Percentiles rank a stretch among this genome's conserved stretches.
Conservation (phyloP, 2,113 vertebrate species). For the Procapra przewalskii region DNA sequence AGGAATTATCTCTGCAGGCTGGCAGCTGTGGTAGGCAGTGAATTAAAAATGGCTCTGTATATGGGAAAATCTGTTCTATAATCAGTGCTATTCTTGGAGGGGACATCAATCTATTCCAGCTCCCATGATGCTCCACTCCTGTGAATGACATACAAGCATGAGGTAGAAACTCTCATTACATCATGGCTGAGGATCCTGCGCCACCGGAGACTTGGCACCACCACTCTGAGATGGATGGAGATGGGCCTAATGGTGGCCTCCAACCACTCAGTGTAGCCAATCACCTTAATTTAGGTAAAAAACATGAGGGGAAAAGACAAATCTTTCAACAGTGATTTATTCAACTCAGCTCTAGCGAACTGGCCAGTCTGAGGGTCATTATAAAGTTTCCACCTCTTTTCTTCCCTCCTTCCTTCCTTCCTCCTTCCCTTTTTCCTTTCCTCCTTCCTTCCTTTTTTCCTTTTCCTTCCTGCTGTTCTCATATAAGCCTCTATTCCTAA, state of each 20-base stretch:
- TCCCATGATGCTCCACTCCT: constrained; percentile 76
- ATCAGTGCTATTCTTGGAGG: constrained; percentile 88
- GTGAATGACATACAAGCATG: constrained; percentile 80
- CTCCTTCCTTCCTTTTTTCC: neutral
- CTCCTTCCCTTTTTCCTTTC: neutral
- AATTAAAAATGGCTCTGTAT: constrained; percentile 91
- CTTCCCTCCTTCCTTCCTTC: too few relatives aligned
- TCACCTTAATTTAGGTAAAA: neutral
- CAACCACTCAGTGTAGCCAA: neutral
- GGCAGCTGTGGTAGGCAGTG: constrained; percentile 87
- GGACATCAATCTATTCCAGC: constrained; percentile 83
- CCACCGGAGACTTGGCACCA: neutral
- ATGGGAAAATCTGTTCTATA: constrained; percentile 86
- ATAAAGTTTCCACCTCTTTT: neutral
- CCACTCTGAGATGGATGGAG: neutral
- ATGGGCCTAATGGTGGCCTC: accelerated
- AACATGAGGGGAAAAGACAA: neutral
- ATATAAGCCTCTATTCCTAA: constrained; percentile 69
- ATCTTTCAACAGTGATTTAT: constrained; percentile 34
- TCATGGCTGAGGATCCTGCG: constrained; percentile 73
- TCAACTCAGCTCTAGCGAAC: constrained; percentile 52
- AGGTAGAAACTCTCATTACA: constrained; percentile 83
- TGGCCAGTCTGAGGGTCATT: constrained; percentile 16
- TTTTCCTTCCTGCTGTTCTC: neutral
- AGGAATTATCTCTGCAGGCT: constrained; percentile 87